Evolutionary conservation across 2,888 invertebrate genomes (phyloP), one percentile per base, ranked within the genome.

Genomic region (Graphium colonna): DNA sequence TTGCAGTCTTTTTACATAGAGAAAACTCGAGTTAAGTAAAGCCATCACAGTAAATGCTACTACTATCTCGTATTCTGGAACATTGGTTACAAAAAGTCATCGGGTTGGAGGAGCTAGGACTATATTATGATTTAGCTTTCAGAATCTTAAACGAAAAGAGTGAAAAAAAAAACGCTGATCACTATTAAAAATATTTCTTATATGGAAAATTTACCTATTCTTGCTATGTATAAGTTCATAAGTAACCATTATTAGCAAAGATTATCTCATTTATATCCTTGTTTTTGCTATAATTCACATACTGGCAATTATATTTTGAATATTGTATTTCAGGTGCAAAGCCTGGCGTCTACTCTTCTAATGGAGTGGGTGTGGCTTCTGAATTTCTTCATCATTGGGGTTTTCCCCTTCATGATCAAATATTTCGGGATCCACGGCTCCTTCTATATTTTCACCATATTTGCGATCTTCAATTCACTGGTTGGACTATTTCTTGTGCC

Each of bases 331-430:
- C 74, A 85, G 84, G 79, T 85, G 0, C 84, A 84, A 68, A 70
- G 70, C n/a, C 40, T 83, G 33, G 90, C 87, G 0, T 86, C 82
- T 2, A 82, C 80, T 59, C 60, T 87, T 1, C 71, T 84, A 1
- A 75, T 89, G 57, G 79, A 86, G 51, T 77, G 79, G 74, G 78
- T 86, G 1, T 89, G 88, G 81, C 67, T 86, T 13, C 71, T 82
- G 33, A 86, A 87, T 56, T 90, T 90, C 64, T 51, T 79, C 36
- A 71, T 84, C 13, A 68, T 90, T 0, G 89, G 75, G 0, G 64
- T 86, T 0, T 91, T 90, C 60, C 82, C 87, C 0, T 72, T 62
- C 53, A 66, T 86, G 60, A 63, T 67, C 3, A 59, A 63, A 2
- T 39, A 64, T 1, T 55, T 90, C 1, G 84, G 84, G 0, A 69